A percentile compares a stretch with the other conserved stretches of the same genome.
phyloP scores from a whole-genome alignment of 2,888 invertebrate species.

The Aelia acuminata region DNA sequence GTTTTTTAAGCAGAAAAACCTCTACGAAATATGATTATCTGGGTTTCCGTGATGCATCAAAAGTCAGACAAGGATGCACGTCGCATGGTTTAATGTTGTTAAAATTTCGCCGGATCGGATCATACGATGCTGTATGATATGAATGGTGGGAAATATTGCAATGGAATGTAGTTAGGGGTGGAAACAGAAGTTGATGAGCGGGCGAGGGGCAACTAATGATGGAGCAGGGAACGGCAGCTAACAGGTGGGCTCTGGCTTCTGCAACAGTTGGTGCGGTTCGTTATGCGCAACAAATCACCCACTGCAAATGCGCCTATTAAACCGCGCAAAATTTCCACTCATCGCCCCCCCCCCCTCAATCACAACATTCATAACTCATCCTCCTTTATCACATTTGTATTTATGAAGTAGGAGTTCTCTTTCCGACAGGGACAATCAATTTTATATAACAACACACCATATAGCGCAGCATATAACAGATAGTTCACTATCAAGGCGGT shows the following conservation, averaged over 20 bases:
- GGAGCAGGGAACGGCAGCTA: not conserved
- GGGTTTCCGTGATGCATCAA: not conserved
- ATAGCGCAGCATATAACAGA: too few relatives aligned
- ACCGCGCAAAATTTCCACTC: not conserved
- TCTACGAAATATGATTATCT: too few relatives aligned
- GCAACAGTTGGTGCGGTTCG: not conserved
- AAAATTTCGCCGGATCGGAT: not conserved
- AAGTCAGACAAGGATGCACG: not conserved
- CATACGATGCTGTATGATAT: not conserved
- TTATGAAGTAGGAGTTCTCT: not conserved
- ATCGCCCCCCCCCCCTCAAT: not conserved
- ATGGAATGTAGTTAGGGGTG: not conserved
- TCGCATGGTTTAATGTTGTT: not conserved
- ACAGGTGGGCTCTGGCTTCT: not conserved
- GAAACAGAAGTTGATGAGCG: not conserved
- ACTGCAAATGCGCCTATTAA: not conserved
- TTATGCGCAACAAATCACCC: not conserved
- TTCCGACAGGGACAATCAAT: too few relatives aligned
- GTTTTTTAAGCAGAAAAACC: too few relatives aligned
- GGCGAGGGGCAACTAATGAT: not conserved
- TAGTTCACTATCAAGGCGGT: too few relatives aligned
- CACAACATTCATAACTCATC: not conserved
- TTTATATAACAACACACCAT: too few relatives aligned
- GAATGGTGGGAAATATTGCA: not conserved
- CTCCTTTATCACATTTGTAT: not conserved